phyloP scores from a whole-genome alignment of 2,797 vertebrate species.

The Pteronotus mesoamericanus region DNA sequence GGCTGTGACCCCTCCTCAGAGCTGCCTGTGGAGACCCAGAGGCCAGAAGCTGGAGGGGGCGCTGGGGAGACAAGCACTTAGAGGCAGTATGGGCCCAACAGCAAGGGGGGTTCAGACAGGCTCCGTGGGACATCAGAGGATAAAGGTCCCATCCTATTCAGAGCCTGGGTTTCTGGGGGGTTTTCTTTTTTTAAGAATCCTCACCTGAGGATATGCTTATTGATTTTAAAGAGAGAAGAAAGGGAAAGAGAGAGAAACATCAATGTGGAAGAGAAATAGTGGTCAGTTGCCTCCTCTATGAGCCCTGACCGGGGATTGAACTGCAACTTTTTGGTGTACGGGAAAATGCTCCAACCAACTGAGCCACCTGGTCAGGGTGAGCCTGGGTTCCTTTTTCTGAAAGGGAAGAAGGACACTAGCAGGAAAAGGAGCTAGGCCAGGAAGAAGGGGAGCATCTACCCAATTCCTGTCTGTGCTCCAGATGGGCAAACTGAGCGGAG shows the following conservation, averaged over 20 bases:
- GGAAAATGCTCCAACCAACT: neutral
- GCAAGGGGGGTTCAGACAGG: neutral
- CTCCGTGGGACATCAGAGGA: neutral
- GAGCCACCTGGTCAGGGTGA: neutral
- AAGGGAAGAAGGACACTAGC: neutral
- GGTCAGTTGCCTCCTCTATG: neutral
- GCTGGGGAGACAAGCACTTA: neutral
- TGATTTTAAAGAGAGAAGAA: neutral
- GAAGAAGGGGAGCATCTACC: neutral
- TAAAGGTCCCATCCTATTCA: neutral
- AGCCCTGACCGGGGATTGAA: neutral
- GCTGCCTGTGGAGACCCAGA: neutral
- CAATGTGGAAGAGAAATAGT: neutral
- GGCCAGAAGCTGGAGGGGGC: neutral
- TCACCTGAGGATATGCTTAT: neutral
- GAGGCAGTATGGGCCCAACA: accelerated
- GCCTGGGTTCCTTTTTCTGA: neutral
- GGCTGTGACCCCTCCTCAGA: neutral
- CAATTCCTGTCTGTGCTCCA: neutral
- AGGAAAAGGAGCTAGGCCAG: neutral
- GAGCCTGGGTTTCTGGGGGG: neutral
- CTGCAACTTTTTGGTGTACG: neutral
- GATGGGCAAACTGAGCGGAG: neutral
- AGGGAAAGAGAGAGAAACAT: neutral
- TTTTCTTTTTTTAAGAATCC: neutral